phyloP scores from a whole-genome alignment of 2,113 vertebrate genomes.

The Scolopax mira region DNA sequence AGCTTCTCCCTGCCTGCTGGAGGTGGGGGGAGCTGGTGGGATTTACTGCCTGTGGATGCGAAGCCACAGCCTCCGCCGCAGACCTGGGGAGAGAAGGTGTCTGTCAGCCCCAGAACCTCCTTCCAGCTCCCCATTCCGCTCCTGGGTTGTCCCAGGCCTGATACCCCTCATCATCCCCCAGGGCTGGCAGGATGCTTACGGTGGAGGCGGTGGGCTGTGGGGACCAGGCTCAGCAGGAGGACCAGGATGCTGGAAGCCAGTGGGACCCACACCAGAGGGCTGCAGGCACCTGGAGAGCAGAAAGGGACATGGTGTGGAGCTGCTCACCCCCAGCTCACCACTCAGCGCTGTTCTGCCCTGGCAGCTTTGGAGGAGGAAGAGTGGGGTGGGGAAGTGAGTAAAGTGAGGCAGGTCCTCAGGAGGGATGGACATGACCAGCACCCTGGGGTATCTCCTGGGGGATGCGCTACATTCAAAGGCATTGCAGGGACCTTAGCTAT shows the following conservation, averaged over 20 bases:
- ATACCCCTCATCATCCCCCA: rapidly evolving
- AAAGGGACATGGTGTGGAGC: background rate
- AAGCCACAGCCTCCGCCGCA: conserved; percentile 32
- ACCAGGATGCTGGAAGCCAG: background rate
- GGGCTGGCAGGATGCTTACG: background rate
- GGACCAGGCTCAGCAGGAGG: conserved; percentile 15
- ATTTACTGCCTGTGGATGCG: conserved; percentile 8
- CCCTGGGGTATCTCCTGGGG: background rate
- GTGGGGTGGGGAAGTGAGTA: background rate
- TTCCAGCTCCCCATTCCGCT: rapidly evolving
- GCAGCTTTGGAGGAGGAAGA: background rate
- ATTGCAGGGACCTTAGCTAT: background rate
- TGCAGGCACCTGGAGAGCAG: conserved; percentile 21
- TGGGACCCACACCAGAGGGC: conserved; percentile 22
- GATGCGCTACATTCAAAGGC: background rate
- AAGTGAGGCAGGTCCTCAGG: background rate
- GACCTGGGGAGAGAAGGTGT: background rate
- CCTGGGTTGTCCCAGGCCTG: background rate
- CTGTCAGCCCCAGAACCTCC: background rate
- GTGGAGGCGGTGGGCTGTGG: background rate
- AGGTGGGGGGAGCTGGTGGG: rapidly evolving
- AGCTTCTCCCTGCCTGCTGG: rapidly evolving
- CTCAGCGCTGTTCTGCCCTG: background rate
- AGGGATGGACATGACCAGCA: background rate
- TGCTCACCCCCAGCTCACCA: background rate